phyloP scores from a whole-genome alignment of 2,888 invertebrate species.

The Lymantria monacha region DNA sequence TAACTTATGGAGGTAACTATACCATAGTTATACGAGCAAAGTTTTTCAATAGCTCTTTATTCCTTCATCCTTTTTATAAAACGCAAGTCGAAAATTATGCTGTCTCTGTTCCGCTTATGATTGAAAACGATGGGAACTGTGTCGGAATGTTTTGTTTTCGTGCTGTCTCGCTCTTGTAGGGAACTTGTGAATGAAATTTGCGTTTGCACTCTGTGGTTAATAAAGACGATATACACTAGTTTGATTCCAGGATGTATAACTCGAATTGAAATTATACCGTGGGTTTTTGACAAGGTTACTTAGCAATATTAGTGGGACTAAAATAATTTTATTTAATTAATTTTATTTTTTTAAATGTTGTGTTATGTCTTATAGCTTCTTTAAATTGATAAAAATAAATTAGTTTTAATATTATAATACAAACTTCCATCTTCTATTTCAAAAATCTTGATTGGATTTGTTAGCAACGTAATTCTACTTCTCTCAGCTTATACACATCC shows the following conservation, averaged over 20 bases:
- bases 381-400: no score
- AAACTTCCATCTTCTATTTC: no score
- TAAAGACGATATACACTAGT: constrained; percentile 31
- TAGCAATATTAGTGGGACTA: no score
- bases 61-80: constrained; percentile 59
- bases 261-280: no score
- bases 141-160: constrained; percentile 81
- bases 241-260: constrained; percentile 43
- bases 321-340: no score
- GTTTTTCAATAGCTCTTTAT: constrained; percentile 63
- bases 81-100: constrained; percentile 34
- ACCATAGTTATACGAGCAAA: constrained; percentile 56
- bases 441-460: no score
- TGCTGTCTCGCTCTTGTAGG: constrained; percentile 64
- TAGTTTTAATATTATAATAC: no score
- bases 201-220: constrained; percentile 40
- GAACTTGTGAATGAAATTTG: constrained; percentile 60
- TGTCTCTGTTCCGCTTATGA: constrained; percentile 45
- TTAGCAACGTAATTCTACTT: no score
- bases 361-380: no score
- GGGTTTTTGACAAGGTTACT: no score
- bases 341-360: no score
- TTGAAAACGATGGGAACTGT: constrained; percentile 68
- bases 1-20: constrained; percentile 47
- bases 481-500: no score